Base-by-base conservation (phyloP, 2,888 invertebrate genomes). In the Beris morrisii region DNA sequence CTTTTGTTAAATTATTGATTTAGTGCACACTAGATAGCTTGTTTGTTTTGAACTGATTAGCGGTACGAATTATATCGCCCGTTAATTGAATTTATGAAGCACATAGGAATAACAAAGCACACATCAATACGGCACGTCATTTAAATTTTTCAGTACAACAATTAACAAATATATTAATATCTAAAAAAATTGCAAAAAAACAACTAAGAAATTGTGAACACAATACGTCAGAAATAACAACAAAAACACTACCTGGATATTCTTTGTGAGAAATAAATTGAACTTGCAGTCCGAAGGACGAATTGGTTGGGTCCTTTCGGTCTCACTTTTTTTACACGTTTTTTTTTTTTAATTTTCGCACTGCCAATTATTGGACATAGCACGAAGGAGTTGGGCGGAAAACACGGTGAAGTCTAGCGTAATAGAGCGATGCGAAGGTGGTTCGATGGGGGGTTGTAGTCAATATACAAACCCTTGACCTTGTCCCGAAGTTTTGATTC, bases 81-180 rank as follows among this genome's bases (percentile, higher is more conserved):
- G 9, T 9, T 3, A 38, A 38, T 38, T 38, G 9, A 22, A 22
- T 22, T n/a, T 58, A n/a, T 13, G 6, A 38, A 48, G 50, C 48
- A 55, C n/a, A 45, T 44, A 59, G 54, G 53, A 53, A 54, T 48
- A 66, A 64, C 64, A 61, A 66, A 13, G 52, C 67, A 54, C 46
- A 38, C 38, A 38, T 38, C 38, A 38, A 38, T 38, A 38, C 1
- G 38, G 38, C 38, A 38, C 38, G 9, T 7, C 38, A 38, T 38
- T 38, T 22, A 22, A 22, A 22, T 22, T 22, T 22, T 38, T 38
- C 3, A 38, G 38, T 38, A 38, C 38, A 7, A 38, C 5, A 38
- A 38, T 38, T 7, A 7, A 7, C 5, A 38, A 7, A 38, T 7
- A 48, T 48, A 11, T 2, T 48, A 12, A 48, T 11, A 15, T 11